A percentile compares a stretch with the other conserved stretches of the same genome.
Conservation (phyloP, 1,140 invertebrate species). For the Hydropsyche tenuis region DNA sequence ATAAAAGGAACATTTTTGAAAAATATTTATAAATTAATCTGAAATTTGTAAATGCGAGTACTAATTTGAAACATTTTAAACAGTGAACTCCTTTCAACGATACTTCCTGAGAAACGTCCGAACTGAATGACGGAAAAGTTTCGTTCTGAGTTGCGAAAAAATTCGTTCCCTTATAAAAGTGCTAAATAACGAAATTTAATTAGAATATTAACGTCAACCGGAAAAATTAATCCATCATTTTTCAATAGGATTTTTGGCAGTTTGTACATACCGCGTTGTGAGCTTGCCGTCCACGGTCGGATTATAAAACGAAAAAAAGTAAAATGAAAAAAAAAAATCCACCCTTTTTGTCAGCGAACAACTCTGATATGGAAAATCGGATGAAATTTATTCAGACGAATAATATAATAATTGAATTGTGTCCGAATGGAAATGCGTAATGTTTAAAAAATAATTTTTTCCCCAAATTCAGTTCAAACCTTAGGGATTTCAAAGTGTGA, state of each 20-base stretch:
- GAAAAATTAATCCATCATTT: constrained; percentile 31
- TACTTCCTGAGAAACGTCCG: no score
- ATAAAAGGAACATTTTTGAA: no score
- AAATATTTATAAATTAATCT: no score
- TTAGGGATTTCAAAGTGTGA: no score
- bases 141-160: background rate
- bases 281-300: background rate
- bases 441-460: no score
- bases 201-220: constrained; percentile 24
- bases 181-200: constrained; percentile 33
- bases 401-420: background rate
- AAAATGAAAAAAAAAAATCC: background rate
- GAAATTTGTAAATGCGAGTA: no score
- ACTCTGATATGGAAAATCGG: background rate
- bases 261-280: background rate
- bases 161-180: background rate
- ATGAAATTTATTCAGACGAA: no score
- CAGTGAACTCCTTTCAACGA: no score
- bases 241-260: constrained; percentile 26
- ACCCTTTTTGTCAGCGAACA: background rate
- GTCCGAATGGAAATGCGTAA: background rate
- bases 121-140: background rate
- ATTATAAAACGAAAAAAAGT: background rate
- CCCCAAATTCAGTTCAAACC: no score
- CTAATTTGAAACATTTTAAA: no score